Evolutionary conservation across 1,140 invertebrate genomes (phyloP), one percentile per base, ranked within the genome.

Genomic region (Ceratitis capitata): DNA sequence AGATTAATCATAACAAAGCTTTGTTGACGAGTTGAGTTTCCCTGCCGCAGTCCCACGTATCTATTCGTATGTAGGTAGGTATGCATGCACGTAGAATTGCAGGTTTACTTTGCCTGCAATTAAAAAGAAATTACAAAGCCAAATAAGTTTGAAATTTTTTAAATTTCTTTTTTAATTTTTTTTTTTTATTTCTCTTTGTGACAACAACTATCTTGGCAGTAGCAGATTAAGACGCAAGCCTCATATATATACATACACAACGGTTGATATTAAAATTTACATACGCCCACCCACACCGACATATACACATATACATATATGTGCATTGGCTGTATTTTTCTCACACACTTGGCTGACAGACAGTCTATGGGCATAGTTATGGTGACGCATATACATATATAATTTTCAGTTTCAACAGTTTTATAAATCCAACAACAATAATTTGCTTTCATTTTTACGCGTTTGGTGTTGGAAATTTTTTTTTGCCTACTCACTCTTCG

Each of bases 91-190:
- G n/a, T n/a, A n/a, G n/a, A n/a, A n/a, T n/a, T n/a, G n/a, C n/a
- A n/a, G n/a, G n/a, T n/a, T 9, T n/a, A 19, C 29, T 64, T 78
- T 42, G 39, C 39, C n/a, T 19, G 69, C 69, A 78, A 78, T 78
- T 78, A 78, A 78, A 78, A 78, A 45, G 69, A 78, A 78, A 78
- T 78, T 78, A 78, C 69, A 23, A 23, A 78, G 69, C 69, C 69
- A 78, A 78, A 78, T 45, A 78, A 78, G 69, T 78, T 78, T 78
- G 42, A 35, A 45, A 16, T 78, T 45, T 42, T 78, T 35, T 47
- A 12, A 5, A 12, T 47, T 47, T 47, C n/a, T n/a, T n/a, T n/a
- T n/a, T n/a, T n/a, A n/a, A n/a, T n/a, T n/a, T n/a, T n/a, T n/a
- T n/a, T n/a, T n/a, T n/a, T n/a, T n/a, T n/a, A n/a, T n/a, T n/a